Evolutionary conservation across 2,113 vertebrate species (phyloP).

Genomic region (Tragelaphus strepsiceros): DNA sequence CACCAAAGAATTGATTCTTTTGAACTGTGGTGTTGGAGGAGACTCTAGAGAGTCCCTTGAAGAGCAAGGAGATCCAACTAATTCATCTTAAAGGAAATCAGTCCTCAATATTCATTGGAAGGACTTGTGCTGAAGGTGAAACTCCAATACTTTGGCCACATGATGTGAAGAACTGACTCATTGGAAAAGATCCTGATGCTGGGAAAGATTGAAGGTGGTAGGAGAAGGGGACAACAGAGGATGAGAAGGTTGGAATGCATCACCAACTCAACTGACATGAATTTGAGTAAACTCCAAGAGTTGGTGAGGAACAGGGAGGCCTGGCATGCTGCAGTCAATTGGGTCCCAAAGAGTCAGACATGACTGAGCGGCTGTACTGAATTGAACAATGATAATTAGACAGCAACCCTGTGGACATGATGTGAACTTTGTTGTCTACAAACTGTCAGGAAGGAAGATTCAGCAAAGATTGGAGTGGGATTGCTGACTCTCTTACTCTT

Average conservation of each 20-base stretch:
- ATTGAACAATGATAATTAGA: background rate
- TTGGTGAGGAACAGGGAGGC: background rate
- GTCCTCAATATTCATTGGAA: background rate
- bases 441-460: background rate
- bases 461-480: background rate
- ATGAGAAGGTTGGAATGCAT: background rate
- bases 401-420: accelerated
- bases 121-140: background rate
- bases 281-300: background rate
- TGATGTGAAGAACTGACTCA: background rate
- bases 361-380: background rate
- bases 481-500: background rate
- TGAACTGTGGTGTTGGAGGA: background rate
- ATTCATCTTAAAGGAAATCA: background rate
- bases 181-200: background rate
- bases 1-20: background rate
- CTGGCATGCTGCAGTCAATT: background rate
- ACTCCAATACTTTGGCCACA: background rate
- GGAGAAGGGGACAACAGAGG: accelerated
- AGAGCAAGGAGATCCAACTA: background rate
- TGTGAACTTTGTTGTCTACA: background rate
- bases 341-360: background rate
- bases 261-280: background rate
- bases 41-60: background rate
- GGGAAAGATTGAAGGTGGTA: background rate